Conservation (phyloP, 1,140 invertebrate genomes). For the Steinernema khuongi region DNA sequence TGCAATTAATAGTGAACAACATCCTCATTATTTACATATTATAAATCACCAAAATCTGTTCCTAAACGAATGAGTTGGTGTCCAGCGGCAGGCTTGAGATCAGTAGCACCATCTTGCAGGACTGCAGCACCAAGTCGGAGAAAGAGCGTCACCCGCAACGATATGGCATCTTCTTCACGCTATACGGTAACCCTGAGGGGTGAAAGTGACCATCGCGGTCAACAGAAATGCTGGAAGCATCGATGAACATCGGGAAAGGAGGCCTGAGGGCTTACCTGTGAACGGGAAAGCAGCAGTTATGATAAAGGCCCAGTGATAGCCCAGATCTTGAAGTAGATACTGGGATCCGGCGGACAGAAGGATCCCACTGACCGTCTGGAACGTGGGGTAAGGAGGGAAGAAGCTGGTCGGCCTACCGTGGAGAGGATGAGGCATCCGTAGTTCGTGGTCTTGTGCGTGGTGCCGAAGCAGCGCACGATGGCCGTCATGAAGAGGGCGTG, state of each 20-base stretch:
- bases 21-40: too few relatives aligned
- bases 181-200: constrained; percentile 50
- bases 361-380: constrained; percentile 50
- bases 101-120: too few relatives aligned
- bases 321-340: constrained; percentile 46
- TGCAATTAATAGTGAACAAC: too few relatives aligned
- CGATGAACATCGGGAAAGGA: neutral
- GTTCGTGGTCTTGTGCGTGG: constrained; percentile 49
- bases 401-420: constrained; percentile 38
- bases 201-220: constrained; percentile 48
- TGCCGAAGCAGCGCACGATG: constrained; percentile 52
- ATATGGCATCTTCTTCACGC: constrained; percentile 13
- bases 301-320: constrained; percentile 55
- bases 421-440: constrained; percentile 57
- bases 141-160: neutral
- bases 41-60: too few relatives aligned
- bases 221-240: constrained; percentile 50
- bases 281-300: constrained; percentile 55
- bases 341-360: constrained; percentile 46
- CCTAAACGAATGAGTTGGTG: too few relatives aligned
- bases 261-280: constrained; percentile 36
- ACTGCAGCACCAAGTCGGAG: too few relatives aligned
- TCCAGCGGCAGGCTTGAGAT: too few relatives aligned
- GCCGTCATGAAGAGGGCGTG: constrained; percentile 57
- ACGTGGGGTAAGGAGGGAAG: neutral